Percentiles rank a stretch among this genome's conserved stretches.
Evolutionary conservation across 2,113 vertebrate species (phyloP).

Genomic region (Rutilus rutilus): DNA sequence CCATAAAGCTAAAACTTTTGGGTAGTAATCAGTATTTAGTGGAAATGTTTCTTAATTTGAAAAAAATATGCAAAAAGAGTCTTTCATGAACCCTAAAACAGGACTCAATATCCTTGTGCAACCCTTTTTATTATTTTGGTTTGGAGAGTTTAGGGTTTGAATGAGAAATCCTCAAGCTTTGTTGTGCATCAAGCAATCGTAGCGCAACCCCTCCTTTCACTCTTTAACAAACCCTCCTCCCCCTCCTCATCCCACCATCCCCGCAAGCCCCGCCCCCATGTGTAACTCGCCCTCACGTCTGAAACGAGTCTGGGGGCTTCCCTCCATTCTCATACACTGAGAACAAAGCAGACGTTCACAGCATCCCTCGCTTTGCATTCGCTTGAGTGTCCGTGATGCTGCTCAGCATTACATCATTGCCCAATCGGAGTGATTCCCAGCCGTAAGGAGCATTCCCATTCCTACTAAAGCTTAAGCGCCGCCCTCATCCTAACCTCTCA

Average conservation of each 20-base stretch:
- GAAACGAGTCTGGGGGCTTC: neutral
- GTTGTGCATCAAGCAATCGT: neutral
- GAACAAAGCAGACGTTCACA: neutral
- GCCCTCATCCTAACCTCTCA: neutral
- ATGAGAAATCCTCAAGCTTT: neutral
- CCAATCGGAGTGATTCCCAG: neutral
- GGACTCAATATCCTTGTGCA: neutral
- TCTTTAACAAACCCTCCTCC: neutral
- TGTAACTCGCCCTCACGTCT: neutral
- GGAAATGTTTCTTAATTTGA: neutral
- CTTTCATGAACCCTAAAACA: neutral
- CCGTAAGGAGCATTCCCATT: neutral
- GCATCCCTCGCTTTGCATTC: no score
- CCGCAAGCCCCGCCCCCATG: neutral
- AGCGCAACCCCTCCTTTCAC: neutral
- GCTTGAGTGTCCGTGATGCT: neutral
- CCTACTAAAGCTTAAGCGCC: neutral
- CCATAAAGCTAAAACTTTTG: neutral
- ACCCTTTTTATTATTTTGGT: neutral
- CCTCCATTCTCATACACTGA: neutral
- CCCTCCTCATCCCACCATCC: neutral
- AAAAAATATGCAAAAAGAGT: neutral
- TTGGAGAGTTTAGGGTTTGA: neutral
- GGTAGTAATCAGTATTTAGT: neutral
- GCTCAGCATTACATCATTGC: neutral